Percentiles rank a stretch among this genome's conserved stretches.
Conservation (phyloP, 2,888 invertebrate genomes). For the Loripinus fragilis region DNA sequence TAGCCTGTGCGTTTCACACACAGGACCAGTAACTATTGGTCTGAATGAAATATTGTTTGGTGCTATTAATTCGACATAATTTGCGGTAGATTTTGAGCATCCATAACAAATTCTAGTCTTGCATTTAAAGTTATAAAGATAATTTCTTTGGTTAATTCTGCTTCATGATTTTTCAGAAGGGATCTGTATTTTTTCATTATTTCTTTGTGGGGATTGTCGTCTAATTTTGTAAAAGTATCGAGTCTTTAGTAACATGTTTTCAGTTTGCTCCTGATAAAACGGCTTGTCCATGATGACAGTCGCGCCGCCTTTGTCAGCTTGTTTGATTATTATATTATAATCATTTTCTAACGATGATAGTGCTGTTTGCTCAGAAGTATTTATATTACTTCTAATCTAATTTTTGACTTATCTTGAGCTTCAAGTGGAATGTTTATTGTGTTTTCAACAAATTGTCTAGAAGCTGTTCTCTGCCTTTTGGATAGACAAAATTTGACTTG, state of each 20-base stretch:
- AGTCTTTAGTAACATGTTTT: neutral
- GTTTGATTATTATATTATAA: neutral
- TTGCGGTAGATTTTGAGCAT: neutral
- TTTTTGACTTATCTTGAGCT: neutral
- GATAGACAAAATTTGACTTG: neutral
- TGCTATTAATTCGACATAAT: neutral
- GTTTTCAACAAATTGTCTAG: neutral
- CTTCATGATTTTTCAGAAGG: neutral
- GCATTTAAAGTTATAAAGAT: neutral
- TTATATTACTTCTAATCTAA: too few relatives aligned
- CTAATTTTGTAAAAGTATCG: neutral
- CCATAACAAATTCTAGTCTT: slow-evolving; percentile 1
- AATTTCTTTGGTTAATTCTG: slow-evolving; percentile 2
- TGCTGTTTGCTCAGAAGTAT: too few relatives aligned
- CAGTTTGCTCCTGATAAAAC: neutral
- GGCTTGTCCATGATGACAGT: neutral
- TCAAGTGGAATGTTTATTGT: neutral
- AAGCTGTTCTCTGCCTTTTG: neutral
- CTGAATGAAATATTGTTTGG: neutral
- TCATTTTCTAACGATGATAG: neutral
- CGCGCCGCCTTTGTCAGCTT: neutral
- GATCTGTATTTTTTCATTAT: slow-evolving; percentile 1
- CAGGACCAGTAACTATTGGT: slow-evolving; percentile 4
- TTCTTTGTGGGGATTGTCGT: neutral
- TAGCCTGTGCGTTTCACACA: slow-evolving; percentile 1